Base-by-base conservation (phyloP, 1,140 invertebrate genomes). In the Zaprionus ghesquierei region DNA sequence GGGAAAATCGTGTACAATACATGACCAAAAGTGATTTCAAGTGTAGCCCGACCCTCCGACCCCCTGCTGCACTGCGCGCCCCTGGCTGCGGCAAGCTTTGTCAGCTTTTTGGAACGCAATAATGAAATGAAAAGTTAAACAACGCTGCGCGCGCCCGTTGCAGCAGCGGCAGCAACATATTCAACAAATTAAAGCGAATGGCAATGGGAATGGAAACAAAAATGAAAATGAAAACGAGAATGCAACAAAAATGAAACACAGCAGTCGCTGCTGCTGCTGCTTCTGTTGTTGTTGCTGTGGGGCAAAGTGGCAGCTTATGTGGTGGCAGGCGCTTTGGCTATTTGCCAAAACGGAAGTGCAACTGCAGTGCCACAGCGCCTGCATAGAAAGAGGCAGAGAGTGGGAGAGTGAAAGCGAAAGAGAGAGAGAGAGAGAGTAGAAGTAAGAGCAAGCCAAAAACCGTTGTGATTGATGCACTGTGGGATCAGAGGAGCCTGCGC, bases 71-170 rank as follows among this genome's bases (percentile, higher is more conserved):
- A 41, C 38, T 41, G 5, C 33, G 10, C n/a, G 20, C 27, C 13
- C 9, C 23, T 41, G 62, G 44, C 29, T 5, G 53, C 27, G 23
- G 38, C 68, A 41, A 63, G 15, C 58, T 46, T 55, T 58, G 64
- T 38, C 69, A 51, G 44, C 53, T 62, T 64, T 55, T 44, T 31
- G 46, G 27, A 15, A 58, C 63, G 49, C 54, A 59, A 51, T 81
- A 81, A 87, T 87, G 71, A 87, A 82, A 82, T 87, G 68, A 87
- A 86, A 87, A 87, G 70, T 76, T 63, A 75, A 73, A 69, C 59
- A 77, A 64, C 55, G 29, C 25, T 50, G 56, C 13, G 33, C 13
- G 33, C 12, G 13, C 13, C 5, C 46, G 59, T 54, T 59, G 59
- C 49, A 54, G 33, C 33, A 29, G 60, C 33, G 27, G 60, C 33